A percentile compares a stretch with the other conserved stretches of the same genome.
Evolutionary conservation across 2,888 invertebrate genomes (phyloP).

Genomic region (Drosophila austrosaltans): DNA sequence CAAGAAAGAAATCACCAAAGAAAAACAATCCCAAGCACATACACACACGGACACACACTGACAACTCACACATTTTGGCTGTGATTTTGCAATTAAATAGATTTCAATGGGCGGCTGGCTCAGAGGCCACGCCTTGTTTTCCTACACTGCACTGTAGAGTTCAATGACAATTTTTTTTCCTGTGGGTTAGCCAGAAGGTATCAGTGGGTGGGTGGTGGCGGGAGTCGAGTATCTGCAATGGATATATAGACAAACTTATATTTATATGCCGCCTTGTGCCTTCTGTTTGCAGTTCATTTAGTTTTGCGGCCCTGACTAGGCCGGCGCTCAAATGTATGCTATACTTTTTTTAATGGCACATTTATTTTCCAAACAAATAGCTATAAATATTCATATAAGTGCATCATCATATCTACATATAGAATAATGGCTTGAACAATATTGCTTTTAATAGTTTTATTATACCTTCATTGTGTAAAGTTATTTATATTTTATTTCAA

Average conservation of each 20-base stretch:
- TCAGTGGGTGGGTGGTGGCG: neutral
- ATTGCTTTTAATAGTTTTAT: slow-evolving; percentile 4
- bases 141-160: slow-evolving; percentile 46
- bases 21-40: slow-evolving; percentile 61
- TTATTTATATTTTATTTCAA: slow-evolving; percentile 7
- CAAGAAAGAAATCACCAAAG: slow-evolving; percentile 62
- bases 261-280: slow-evolving; percentile 27
- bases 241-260: slow-evolving; percentile 25
- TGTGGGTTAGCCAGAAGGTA: neutral
- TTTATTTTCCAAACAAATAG: slow-evolving; percentile 45
- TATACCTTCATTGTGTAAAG: neutral
- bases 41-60: slow-evolving; percentile 17
- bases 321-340: neutral
- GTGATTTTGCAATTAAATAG: slow-evolving; percentile 77
- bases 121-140: slow-evolving; percentile 11
- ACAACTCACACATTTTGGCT: slow-evolving; percentile 63
- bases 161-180: slow-evolving; percentile 67
- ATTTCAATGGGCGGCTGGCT: slow-evolving; percentile 52
- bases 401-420: neutral
- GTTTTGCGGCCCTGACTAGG: slow-evolving; percentile 17
- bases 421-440: neutral
- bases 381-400: slow-evolving; percentile 48
- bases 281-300: slow-evolving; percentile 70
- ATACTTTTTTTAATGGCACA: slow-evolving; percentile 25
- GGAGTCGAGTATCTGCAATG: slow-evolving; percentile 49